These are phyloP conservation scores for Meta bourneti DNA, from an alignment of 2,888 invertebrate species.

Conservation along the genomic window DNA sequence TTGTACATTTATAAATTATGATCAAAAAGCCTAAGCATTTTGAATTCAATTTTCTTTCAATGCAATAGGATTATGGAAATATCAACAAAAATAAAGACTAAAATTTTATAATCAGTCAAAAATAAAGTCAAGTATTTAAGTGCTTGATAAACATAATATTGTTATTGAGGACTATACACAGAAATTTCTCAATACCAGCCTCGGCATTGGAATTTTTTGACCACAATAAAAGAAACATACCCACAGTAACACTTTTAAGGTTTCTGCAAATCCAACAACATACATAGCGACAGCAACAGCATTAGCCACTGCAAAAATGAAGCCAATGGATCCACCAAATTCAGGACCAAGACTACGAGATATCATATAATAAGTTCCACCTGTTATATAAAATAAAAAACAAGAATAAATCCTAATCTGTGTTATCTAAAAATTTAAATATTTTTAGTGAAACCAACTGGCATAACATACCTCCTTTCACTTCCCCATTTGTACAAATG, in stretches of 20 bases:
- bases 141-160: no score
- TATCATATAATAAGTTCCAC: constrained; percentile 81
- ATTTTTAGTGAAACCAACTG: neutral
- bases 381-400: constrained; percentile 73
- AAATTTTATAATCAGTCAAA: no score
- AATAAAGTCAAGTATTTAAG: no score
- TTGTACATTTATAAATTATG: no score
- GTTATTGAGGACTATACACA: no score
- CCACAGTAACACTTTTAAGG: constrained; percentile 33
- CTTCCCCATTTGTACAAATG: constrained; percentile 98
- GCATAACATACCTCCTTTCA: constrained; percentile 91
- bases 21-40: no score
- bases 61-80: no score
- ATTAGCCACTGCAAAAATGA: constrained; percentile 98
- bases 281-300: constrained; percentile 98
- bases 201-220: no score
- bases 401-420: neutral
- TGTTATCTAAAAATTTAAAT: neutral
- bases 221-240: constrained; percentile 1
- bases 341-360: constrained; percentile 82
- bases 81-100: no score
- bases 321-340: constrained; percentile 97
- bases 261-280: constrained; percentile 95
- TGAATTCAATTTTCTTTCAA: no score
- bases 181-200: no score